Conservation (phyloP, 1,140 invertebrate genomes). For the Polyergus mexicanus region DNA sequence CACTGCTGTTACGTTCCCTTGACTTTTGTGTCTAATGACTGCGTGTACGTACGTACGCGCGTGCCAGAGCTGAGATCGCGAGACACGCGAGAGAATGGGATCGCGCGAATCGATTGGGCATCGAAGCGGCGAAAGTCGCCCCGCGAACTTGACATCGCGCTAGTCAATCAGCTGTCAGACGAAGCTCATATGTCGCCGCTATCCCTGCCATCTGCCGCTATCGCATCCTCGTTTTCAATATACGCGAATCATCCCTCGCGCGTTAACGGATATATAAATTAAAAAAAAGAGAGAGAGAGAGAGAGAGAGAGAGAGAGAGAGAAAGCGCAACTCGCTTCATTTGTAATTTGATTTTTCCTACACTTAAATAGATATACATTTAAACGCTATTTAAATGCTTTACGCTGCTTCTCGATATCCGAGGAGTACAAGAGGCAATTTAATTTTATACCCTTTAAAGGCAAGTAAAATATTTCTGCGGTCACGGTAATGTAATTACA, state of each 20-base stretch:
- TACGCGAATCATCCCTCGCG: background rate
- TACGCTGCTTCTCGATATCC: no score
- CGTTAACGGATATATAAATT: background rate
- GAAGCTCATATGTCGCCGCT: slow-evolving; percentile 18
- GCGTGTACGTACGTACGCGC: background rate
- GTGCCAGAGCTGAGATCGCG: background rate
- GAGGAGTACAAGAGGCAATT: no score
- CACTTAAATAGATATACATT: no score
- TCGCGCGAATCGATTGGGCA: slow-evolving; percentile 66
- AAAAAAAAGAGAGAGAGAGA: no score
- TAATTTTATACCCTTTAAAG: no score
- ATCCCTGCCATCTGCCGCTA: slow-evolving; percentile 14
- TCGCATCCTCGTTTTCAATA: background rate
- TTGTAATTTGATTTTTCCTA: background rate
- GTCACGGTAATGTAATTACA: background rate
- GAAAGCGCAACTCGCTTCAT: background rate
- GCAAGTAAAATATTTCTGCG: background rate
- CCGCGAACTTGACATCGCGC: slow-evolving; percentile 71
- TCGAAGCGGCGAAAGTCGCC: slow-evolving; percentile 63
- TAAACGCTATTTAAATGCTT: no score
- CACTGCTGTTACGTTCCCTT: slow-evolving; percentile 34
- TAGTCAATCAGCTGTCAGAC: slow-evolving; percentile 12
- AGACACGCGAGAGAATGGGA: slow-evolving; percentile 57
- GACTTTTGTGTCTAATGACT: slow-evolving; percentile 1
- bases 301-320: background rate